Base-by-base conservation (phyloP, 2,797 vertebrate species). In the Silurus aristotelis region DNA sequence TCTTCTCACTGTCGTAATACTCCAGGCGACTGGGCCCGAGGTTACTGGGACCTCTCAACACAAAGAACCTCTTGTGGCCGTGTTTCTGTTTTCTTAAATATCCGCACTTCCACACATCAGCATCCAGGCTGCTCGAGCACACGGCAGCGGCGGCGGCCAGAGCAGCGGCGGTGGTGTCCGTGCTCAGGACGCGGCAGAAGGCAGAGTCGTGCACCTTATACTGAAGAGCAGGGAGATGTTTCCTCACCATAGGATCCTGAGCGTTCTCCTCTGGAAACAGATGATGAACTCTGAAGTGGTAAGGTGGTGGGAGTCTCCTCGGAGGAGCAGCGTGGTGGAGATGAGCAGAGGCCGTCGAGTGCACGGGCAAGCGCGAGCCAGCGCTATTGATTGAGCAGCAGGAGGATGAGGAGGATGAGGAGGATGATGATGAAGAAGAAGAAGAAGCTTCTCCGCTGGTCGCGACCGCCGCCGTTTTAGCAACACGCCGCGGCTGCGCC, bases 1-100 rank as follows among this genome's bases (percentile, higher is more conserved):
- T 97, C 90, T 96, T 97, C 91, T 97, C 96, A 85, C 93, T 97
- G 92, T 96, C 96, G n/a, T 97, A 96, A 90, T 97, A 96, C 91
- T 97, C 96, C 89, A 97, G 89, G 78, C 96, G 94, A 86, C 96
- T 95, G 61, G 94, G 93, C 64, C 91, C 92, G 38, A 94, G 93
- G 25, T 93, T 88, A 91, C 93, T 90, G 13, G 94, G 93, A 56
- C 94, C 95, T 67, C 95, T 92, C 84, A 97, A 89, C 81, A 96
- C 96, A 92, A 97, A 97, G 89, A 96, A 97, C 77, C 96, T 94
- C 89, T 94, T 95, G 93, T 97, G 96, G 61, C 95, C 95, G 75
- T 96, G 96, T 86, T 95, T 96, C 90, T 96, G 95, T 87, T 96
- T 96, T 90, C 95, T 93, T 89, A 96, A 94, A 92, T 96, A 96